Evolutionary conservation across 53 echinoderm and acorn worm genomes (phyloP).

Genomic region (Astropecten irregularis): DNA sequence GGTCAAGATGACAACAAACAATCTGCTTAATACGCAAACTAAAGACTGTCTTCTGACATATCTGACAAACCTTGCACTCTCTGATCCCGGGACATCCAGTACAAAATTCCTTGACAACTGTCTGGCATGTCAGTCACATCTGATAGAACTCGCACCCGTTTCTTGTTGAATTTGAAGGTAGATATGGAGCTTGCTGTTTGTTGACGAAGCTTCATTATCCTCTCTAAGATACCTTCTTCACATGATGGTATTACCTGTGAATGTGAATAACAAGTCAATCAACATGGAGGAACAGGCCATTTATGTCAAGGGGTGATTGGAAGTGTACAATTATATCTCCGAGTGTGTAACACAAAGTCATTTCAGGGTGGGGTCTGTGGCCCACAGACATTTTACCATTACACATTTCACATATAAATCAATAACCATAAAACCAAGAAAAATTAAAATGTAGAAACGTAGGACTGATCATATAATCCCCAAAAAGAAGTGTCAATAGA

Average conservation of each 20-base stretch:
- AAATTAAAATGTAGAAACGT: too few species aligned
- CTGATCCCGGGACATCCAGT: constrained; percentile 92
- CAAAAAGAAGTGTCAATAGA: too few species aligned
- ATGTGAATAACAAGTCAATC: not conserved
- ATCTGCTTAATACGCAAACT: too few species aligned
- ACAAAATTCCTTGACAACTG: constrained; percentile 66
- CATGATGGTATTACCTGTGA: not conserved
- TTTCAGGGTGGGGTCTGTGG: too few species aligned
- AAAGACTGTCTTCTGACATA: too few species aligned
- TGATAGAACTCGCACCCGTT: constrained; percentile 71
- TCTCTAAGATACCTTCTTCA: constrained; percentile 46
- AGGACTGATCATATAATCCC: too few species aligned
- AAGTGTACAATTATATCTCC: not conserved
- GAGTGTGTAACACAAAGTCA: too few species aligned
- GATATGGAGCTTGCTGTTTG: constrained; percentile 57
- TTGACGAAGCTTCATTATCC: constrained; percentile 10
- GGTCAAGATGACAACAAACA: too few species aligned
- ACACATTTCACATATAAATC: too few species aligned
- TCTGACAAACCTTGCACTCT: constrained; percentile 77
- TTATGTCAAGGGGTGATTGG: not conserved
- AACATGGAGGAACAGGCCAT: not conserved
- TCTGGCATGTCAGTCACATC: constrained; percentile 63
- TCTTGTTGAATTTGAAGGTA: constrained; percentile 86
- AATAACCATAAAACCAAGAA: too few species aligned
- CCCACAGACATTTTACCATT: too few species aligned